Evolutionary conservation across 1,140 invertebrate genomes (phyloP), one percentile per base, ranked within the genome.

Genomic region (Rhyzopertha dominica): DNA sequence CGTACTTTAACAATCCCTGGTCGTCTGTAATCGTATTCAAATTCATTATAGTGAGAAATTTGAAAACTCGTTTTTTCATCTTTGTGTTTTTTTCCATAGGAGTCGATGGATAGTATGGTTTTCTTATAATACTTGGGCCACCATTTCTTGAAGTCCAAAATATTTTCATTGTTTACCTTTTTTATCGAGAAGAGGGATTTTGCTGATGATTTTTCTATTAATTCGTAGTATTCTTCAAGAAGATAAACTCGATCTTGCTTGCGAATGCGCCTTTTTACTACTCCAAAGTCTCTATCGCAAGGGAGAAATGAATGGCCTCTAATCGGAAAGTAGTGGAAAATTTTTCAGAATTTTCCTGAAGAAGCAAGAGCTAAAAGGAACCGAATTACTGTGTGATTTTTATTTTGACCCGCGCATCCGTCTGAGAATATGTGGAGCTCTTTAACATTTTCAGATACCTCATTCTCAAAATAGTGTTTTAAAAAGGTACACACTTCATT

Each of bases 141-240:
- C 46, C 46, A 53, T 29, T 34, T 43, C 38, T 54, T 49, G 30
- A 53, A 54, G 39, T 49, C 34, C n/a, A n/a, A n/a, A 38, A 57
- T 57, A 43, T 57, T 31, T 13, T 41, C 42, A 26, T 43, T 29
- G 42, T 12, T 45, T 26, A 52, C 43, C 38, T 37, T 22, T 28
- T 53, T 47, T 32, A 54, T 35, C 36, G 52, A 28, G 44, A 55
- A 59, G 4, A 32, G 37, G 45, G 41, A 24, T 36, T 25, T 47
- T 43, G 36, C 55, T 31, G 51, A 39, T 30, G 42, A 44, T n/a
- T n/a, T n/a, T n/a, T n/a, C n/a, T n/a, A n/a, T n/a, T n/a, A n/a
- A n/a, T n/a, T n/a, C n/a, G n/a, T n/a, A n/a, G n/a, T n/a, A n/a
- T n/a, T n/a, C n/a, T n/a, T n/a, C n/a, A n/a, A n/a, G n/a, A n/a